phyloP scores from a whole-genome alignment of 2,797 vertebrate genomes.

The Cossypha polioptera region DNA sequence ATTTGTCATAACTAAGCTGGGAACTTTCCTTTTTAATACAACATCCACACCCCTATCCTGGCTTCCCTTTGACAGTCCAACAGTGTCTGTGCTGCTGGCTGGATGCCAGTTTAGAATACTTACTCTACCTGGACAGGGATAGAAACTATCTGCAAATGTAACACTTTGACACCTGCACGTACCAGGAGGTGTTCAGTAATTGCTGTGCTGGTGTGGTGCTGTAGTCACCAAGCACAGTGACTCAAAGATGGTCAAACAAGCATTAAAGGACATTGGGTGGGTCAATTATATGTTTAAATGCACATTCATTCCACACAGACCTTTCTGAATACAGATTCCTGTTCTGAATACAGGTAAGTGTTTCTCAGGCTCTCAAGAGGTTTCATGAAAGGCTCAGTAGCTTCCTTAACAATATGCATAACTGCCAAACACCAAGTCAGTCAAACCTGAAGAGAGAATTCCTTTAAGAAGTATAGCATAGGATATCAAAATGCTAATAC shows the following conservation, averaged over 20 bases:
- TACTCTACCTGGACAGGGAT: background rate
- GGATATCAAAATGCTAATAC: background rate
- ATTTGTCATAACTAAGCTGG: background rate
- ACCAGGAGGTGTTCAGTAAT: background rate
- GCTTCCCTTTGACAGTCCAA: background rate
- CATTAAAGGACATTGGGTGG: background rate
- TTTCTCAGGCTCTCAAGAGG: background rate
- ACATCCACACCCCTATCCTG: background rate
- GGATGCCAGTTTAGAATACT: background rate
- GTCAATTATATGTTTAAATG: background rate
- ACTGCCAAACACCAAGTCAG: background rate
- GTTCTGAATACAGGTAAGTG: background rate
- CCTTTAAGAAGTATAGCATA: background rate
- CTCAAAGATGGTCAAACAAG: background rate
- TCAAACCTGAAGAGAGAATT: background rate
- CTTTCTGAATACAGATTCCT: background rate
- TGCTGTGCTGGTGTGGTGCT: background rate
- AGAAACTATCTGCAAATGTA: background rate
- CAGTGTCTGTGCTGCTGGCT: background rate
- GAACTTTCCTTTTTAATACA: background rate
- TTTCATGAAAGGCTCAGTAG: background rate
- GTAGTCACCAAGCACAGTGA: background rate
- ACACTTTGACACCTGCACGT: background rate
- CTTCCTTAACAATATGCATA: background rate
- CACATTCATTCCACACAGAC: rapidly evolving